phyloP scores from a whole-genome alignment of 2,888 invertebrate species.

The Cheilosia grossa region DNA sequence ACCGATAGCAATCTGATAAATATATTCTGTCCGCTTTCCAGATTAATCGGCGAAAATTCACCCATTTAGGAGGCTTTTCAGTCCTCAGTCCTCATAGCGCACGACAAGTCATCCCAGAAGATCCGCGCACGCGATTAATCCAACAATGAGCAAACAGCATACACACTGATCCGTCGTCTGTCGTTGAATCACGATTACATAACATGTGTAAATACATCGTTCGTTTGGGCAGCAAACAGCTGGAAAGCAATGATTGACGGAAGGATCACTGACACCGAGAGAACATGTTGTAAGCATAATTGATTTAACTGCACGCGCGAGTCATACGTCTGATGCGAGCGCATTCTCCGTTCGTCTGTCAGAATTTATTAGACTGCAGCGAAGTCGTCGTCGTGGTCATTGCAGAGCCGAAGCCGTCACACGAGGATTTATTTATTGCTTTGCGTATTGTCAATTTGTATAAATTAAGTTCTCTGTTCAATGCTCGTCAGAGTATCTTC shows the following conservation, averaged over 20 bases:
- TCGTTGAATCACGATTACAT: constrained; percentile 29
- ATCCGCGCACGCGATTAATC: constrained; percentile 45
- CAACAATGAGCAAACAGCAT: constrained; percentile 29
- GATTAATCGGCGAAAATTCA: constrained; percentile 32
- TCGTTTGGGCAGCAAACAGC: constrained; percentile 19
- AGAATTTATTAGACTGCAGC: constrained; percentile 61
- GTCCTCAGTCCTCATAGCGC: constrained; percentile 4
- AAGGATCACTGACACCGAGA: constrained; percentile 68
- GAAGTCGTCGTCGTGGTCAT: constrained; percentile 30
- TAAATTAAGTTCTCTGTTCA: constrained; percentile 66
- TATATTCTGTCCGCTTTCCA: constrained; percentile 8
- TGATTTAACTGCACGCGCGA: constrained; percentile 68
- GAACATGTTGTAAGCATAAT: constrained; percentile 68
- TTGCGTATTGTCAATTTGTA: constrained; percentile 68
- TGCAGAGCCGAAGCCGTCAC: constrained; percentile 47
- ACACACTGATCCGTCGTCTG: constrained; percentile 17
- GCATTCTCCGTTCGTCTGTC: constrained; percentile 43
- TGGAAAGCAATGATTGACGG: constrained; percentile 65
- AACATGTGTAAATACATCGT: constrained; percentile 24
- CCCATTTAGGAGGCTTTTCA: constrained; percentile 26
- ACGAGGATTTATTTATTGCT: constrained; percentile 61
- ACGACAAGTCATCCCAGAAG: constrained; percentile 39
- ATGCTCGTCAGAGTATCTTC: constrained; percentile 47
- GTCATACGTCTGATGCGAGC: constrained; percentile 13
- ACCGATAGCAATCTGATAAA: constrained; percentile 24